Percentiles rank a stretch among this genome's conserved stretches.
Conservation (phyloP, 2,113 vertebrate genomes). For the Petaurus breviceps region DNA sequence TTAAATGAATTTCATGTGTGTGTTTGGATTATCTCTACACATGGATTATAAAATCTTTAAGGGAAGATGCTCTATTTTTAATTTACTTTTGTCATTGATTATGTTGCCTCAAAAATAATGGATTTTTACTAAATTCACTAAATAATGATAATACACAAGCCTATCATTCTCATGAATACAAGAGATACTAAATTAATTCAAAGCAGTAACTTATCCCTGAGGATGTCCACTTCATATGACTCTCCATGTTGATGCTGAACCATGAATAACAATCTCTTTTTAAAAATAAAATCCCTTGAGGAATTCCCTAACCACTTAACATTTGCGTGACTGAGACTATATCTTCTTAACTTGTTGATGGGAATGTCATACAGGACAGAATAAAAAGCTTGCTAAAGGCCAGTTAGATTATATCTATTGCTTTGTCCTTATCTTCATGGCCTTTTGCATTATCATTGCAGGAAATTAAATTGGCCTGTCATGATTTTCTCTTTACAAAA, state of each 20-base stretch:
- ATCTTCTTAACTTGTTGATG: not conserved
- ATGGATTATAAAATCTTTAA: not conserved
- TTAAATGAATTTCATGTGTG: not conserved
- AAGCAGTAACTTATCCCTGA: not conserved
- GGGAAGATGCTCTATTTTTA: not conserved
- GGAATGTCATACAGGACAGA: not conserved
- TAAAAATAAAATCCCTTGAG: not conserved
- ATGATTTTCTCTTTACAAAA: slow-evolving; percentile 44
- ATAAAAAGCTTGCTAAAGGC: not conserved
- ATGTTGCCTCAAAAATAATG: not conserved
- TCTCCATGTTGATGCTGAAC: not conserved
- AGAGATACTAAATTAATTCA: not conserved
- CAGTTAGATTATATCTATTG: not conserved
- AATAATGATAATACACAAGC: not conserved
- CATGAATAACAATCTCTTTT: not conserved
- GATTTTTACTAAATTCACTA: not conserved
- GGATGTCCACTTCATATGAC: not conserved
- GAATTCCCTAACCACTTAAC: not conserved
- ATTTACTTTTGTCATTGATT: not conserved
- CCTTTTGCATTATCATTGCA: not conserved
- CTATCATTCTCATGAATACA: not conserved
- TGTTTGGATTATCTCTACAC: not conserved
- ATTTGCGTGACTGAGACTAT: not conserved
- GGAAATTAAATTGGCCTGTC: slow-evolving; percentile 47
- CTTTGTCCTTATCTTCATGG: not conserved